Evolutionary conservation across 2,888 invertebrate genomes (phyloP), one percentile per base, ranked within the genome.

Genomic region (Temnothorax ravouxi): DNA sequence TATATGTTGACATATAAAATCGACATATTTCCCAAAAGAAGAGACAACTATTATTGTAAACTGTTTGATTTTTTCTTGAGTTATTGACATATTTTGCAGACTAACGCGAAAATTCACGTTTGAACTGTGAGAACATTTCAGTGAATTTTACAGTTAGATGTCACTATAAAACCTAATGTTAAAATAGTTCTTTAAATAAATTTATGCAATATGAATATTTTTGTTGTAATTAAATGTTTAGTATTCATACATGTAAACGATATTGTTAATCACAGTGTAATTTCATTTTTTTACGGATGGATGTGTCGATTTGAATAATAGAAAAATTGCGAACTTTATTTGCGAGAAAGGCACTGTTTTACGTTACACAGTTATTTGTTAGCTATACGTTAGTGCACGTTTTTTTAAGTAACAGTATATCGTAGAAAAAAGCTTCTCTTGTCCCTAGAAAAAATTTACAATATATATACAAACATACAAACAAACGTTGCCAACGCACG

Each of bases 61-160:
- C 13, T 25, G 38, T 34, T 47, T 59, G 3, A 44, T 34, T 21
- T 59, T 34, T 38, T 8, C n/a, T 21, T 18, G 1, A 61, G 38
- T 59, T 61, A 80, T 71, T 25, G 56, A 59, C 38, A 59, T 34
- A n/a, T 25, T 47, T 44, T 13, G 34, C 56, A 15, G 29, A 77
- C 9, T 29, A 29, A 29, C 29, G n/a, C 34, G n/a, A 29, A 56
- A n/a, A 44, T 47, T 25, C n/a, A 41, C 8, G 9, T 54, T 15
- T 6, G 15, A 59, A 4, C 44, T 74, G 44, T 44, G 13, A 0
- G 8, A 4, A 8, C n/a, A 38, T 34, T 3, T 3, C 11, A 21
- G 5, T 5, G 18, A 47, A 47, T 66, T 25, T 54, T 15, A 54
- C 38, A 71, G 13, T 67, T 50, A 47, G 9, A n/a, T 50, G 50